Base-by-base conservation (phyloP, 2,113 vertebrate species). In the Caretta caretta region DNA sequence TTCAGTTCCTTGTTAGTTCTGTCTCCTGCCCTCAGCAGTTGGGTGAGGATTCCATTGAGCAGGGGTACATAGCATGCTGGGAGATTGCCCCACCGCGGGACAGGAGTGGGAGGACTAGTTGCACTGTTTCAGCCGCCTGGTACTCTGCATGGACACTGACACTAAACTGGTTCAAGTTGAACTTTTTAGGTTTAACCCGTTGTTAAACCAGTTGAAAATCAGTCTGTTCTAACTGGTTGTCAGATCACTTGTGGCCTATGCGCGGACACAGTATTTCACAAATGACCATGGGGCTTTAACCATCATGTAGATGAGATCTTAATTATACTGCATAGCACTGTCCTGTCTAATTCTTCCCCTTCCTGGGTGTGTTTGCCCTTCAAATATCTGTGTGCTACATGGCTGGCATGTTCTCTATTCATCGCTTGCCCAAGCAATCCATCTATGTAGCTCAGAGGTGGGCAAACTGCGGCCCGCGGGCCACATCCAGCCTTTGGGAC, bases 371-470 rank as follows among this genome's bases (percentile, higher is more conserved):
- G 69, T 25, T 5, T 29, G 46, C 24, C 6, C 20, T 87, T 93
- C 46, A 48, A 1, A 0, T 27, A 4, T 4, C 42, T 75, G 35
- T 17, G 24, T 24, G 22, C 42, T 78, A 46, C 6, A 19, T 13
- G 13, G 62, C 54, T 83, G 56, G 87, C 31, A 51, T 89, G 19
- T n/a, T 93, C 25, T 5, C 19, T 38, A 62, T 2, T 27, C 1
- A 0, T 17, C 78, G 12, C 65, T 14, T 0, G 0, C 62, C 49
- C 57, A 78, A 0, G 2, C 9, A 53, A 17, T 27, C 42, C 13
- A 14, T 1, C 0, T 56, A 27, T 7, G 54, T 54, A 8, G 19
- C 53, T 54, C 56, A 49, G 10, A 10, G 49, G 49, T 49, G 49
- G 49, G 49, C 49, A 49, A 49, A 49, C 49, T 49, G 10, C 49